Percentiles rank a stretch among this genome's conserved stretches.
These are phyloP conservation scores for Thomomys bottae DNA, from an alignment of 2,113 vertebrate species.

Conservation along the genomic window DNA sequence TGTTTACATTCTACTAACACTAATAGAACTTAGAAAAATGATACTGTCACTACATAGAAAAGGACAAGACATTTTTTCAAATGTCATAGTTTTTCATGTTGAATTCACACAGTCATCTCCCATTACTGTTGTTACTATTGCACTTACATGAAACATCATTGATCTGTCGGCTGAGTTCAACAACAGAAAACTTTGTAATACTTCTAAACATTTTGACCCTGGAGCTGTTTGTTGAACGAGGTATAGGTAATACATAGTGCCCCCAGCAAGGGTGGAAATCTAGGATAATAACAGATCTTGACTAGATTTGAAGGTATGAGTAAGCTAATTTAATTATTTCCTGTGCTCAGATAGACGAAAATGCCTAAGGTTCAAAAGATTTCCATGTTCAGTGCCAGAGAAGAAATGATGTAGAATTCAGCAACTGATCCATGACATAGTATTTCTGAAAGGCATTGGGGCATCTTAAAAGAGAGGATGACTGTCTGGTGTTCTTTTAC, in stretches of 20 bases:
- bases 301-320: background rate
- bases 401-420: background rate
- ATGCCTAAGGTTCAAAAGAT: background rate
- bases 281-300: fast-evolving
- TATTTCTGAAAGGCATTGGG: background rate
- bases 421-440: background rate
- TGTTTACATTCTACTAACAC: background rate
- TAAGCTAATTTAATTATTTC: background rate
- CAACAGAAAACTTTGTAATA: background rate
- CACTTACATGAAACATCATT: background rate
- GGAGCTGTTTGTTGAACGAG: too few relatives aligned
- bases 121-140: background rate
- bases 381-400: fast-evolving
- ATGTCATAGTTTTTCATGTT: background rate
- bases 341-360: background rate
- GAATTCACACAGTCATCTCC: background rate
- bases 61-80: background rate
- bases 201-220: background rate
- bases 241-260: too few relatives aligned
- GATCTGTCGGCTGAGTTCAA: background rate
- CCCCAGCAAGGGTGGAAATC: background rate
- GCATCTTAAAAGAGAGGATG: background rate
- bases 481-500: background rate
- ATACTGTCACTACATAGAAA: background rate
- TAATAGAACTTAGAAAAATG: background rate